A percentile compares a stretch with the other conserved stretches of the same genome.
Evolutionary conservation across 2,113 vertebrate species (phyloP).

Genomic region (Alouatta palliata): DNA sequence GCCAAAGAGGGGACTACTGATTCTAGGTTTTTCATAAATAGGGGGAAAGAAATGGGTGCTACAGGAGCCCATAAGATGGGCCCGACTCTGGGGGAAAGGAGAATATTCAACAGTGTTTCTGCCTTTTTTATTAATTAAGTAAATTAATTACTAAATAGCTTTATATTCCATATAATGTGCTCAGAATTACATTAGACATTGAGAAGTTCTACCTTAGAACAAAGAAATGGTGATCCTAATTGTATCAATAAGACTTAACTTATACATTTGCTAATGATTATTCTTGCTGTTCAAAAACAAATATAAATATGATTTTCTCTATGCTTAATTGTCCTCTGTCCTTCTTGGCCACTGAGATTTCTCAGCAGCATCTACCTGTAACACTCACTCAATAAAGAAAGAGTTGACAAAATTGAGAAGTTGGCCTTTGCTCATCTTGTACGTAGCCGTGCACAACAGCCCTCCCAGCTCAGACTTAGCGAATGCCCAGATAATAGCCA

Average conservation of each 20-base stretch:
- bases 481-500: conserved; percentile 70
- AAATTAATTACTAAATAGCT: background rate
- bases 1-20: background rate
- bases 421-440: conserved; percentile 67
- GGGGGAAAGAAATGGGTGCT: background rate
- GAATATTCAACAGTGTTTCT: background rate
- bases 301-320: background rate
- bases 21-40: background rate
- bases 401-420: conserved; percentile 62
- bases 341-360: background rate
- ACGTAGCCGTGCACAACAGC: conserved; percentile 55
- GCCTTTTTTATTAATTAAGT: background rate
- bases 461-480: conserved; percentile 72
- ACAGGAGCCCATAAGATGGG: background rate
- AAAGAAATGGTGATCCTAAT: background rate
- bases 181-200: background rate
- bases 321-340: background rate
- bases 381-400: conserved; percentile 50
- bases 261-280: background rate
- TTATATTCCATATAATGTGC: background rate
- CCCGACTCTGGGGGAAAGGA: background rate
- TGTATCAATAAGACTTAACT: background rate
- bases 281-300: conserved; percentile 20
- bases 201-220: background rate
- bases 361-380: conserved; percentile 3